Evolutionary conservation across 2,888 invertebrate species (phyloP).

Genomic region (Phrixothrix hirtus): DNA sequence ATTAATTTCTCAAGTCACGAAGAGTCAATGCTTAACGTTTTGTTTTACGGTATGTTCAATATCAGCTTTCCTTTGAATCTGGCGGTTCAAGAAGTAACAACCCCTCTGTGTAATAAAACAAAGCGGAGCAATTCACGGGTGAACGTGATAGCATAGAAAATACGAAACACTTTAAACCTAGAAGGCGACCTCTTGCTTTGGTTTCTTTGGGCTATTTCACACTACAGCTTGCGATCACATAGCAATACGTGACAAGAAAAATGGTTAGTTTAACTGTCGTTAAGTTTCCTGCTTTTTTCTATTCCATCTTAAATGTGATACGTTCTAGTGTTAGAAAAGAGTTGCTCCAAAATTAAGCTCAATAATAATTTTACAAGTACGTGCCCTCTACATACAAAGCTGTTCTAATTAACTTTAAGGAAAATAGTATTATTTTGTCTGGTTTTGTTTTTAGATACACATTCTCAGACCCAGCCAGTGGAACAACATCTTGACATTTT

Average conservation of each 20-base stretch:
- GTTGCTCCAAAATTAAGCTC: conserved; percentile 6
- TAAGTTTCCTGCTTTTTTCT: conserved; percentile 9
- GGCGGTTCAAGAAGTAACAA: conserved; percentile 33
- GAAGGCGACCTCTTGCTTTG: conserved; percentile 23
- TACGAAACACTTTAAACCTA: conserved; percentile 36
- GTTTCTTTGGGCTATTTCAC: conserved; percentile 28
- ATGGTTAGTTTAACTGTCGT: conserved; percentile 21
- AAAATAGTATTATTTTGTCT: no score
- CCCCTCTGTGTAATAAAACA: conserved; percentile 39
- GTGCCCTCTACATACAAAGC: conserved; percentile 1
- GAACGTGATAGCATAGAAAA: conserved; percentile 37
- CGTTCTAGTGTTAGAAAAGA: conserved; percentile 2
- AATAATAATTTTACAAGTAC: neutral
- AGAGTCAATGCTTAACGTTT: conserved; percentile 8
- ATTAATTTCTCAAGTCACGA: conserved; percentile 17
- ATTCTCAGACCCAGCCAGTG: no score
- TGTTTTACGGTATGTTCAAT: conserved; percentile 35
- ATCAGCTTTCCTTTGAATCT: conserved; percentile 31
- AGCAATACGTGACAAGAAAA: conserved; percentile 28
- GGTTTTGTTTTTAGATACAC: no score
- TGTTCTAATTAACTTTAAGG: no score
- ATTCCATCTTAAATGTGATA: conserved; percentile 13
- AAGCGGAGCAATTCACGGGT: conserved; percentile 35
- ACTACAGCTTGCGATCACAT: conserved; percentile 24
- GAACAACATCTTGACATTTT: conserved; percentile 13